Conservation (phyloP, 2,113 vertebrate species). For the Myiozetetes cayanensis region DNA sequence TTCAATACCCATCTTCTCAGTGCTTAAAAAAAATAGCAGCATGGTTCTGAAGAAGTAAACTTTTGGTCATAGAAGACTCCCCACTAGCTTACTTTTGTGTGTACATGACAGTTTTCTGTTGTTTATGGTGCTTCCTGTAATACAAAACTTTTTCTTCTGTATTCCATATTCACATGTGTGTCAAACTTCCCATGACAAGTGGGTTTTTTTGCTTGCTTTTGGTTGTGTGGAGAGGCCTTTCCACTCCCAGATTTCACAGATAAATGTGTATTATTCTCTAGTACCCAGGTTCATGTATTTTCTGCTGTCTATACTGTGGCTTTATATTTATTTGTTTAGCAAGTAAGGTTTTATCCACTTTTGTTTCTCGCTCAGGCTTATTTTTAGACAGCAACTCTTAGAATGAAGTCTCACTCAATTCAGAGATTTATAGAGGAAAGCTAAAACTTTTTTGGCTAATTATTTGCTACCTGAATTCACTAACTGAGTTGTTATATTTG, state of each 20-base stretch:
- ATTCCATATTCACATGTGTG: not conserved
- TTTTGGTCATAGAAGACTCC: not conserved
- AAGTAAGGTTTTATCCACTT: not conserved
- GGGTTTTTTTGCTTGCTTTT: not conserved
- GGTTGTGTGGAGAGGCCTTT: not conserved
- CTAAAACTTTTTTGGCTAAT: not conserved
- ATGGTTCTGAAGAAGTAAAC: not conserved
- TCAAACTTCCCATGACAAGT: not conserved
- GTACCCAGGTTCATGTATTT: not conserved
- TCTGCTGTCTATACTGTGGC: not conserved
- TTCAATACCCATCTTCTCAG: not conserved
- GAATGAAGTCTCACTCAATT: not conserved
- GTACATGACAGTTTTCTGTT: not conserved
- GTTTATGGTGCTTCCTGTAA: not conserved
- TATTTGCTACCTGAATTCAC: not conserved
- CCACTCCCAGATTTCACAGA: not conserved
- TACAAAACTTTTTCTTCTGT: not conserved
- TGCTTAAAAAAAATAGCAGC: not conserved
- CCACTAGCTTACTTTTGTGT: not conserved
- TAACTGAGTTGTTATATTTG: not conserved
- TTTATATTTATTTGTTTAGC: not conserved
- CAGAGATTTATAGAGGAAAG: not conserved
- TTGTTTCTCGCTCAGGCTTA: not conserved
- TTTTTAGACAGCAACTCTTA: not conserved
- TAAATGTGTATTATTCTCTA: not conserved